Conservation (phyloP, 1,140 invertebrate species). For the Limonius californicus region DNA sequence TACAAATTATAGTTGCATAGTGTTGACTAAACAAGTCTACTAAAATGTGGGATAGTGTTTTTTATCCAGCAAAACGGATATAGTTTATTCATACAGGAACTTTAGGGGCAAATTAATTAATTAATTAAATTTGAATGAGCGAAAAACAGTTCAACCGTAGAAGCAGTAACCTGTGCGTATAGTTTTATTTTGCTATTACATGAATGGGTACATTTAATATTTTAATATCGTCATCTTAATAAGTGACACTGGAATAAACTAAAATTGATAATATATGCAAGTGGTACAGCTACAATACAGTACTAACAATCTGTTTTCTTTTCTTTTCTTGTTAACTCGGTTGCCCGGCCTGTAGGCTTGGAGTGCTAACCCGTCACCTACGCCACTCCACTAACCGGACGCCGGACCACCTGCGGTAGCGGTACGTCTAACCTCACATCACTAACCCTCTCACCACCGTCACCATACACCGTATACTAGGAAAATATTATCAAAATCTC, state of each 20-base stretch:
- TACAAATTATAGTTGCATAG: too few relatives aligned
- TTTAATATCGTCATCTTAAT: background rate
- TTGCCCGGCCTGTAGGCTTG: slow-evolving; percentile 53
- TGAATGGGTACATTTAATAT: too few relatives aligned
- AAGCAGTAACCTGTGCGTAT: too few relatives aligned
- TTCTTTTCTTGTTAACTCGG: slow-evolving; percentile 60
- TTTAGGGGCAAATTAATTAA: too few relatives aligned
- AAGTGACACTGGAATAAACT: slow-evolving; percentile 24
- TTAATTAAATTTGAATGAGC: too few relatives aligned
- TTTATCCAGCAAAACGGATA: too few relatives aligned
- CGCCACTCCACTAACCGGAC: slow-evolving; percentile 25
- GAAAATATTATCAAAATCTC: background rate
- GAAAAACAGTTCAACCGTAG: too few relatives aligned
- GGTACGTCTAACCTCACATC: slow-evolving; percentile 35
- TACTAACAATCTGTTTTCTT: slow-evolving; percentile 60
- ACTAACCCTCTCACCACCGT: slow-evolving; percentile 19
- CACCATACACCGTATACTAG: slow-evolving; percentile 4
- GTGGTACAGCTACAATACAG: slow-evolving; percentile 34
- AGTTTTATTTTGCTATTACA: too few relatives aligned
- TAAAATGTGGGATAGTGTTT: too few relatives aligned
- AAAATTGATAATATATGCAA: slow-evolving; percentile 28
- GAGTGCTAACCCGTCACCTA: slow-evolving; percentile 36
- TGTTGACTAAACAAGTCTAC: too few relatives aligned
- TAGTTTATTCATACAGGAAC: too few relatives aligned
- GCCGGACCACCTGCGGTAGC: slow-evolving; percentile 33